phyloP scores from a whole-genome alignment of 1,140 invertebrate genomes.

The Eumeta japonica region DNA sequence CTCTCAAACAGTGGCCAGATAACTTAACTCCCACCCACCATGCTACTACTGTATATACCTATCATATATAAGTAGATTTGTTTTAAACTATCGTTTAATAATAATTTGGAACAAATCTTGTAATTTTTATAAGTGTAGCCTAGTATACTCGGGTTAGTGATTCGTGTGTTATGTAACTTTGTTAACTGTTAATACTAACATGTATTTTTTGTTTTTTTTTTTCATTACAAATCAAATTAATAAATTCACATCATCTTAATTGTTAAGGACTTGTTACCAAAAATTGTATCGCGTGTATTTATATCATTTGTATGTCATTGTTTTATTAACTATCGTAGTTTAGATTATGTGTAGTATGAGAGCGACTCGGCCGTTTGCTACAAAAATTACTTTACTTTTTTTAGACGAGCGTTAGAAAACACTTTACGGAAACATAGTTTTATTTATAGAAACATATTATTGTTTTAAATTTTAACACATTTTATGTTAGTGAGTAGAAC shows the following conservation, averaged over 20 bases:
- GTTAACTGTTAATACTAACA: slow-evolving; percentile 44
- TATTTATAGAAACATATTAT: slow-evolving; percentile 14
- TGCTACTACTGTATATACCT: slow-evolving; percentile 48
- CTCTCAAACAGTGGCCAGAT: slow-evolving; percentile 53
- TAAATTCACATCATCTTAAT: slow-evolving; percentile 22
- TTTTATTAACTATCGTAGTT: neutral
- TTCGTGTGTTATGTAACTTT: slow-evolving; percentile 32
- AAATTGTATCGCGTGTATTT: slow-evolving; percentile 39
- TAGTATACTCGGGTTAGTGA: slow-evolving; percentile 33
- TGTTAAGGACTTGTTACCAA: slow-evolving; percentile 57
- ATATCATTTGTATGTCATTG: slow-evolving; percentile 19
- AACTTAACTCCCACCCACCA: slow-evolving; percentile 48
- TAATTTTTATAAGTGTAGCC: slow-evolving; percentile 12
- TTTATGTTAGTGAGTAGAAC: too few species aligned
- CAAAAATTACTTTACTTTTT: too few species aligned
- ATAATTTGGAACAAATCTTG: neutral
- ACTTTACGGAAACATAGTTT: slow-evolving; percentile 2
- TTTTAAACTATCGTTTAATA: slow-evolving; percentile 3
- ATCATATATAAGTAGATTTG: slow-evolving; percentile 1
- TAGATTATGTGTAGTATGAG: neutral
- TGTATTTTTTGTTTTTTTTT: slow-evolving; percentile 4
- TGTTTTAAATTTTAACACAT: slow-evolving; percentile 9
- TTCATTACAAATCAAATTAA: neutral
- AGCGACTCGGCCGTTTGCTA: too few species aligned
- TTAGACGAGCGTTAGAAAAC: neutral